Conservation (phyloP, 2,797 vertebrate genomes). For the Sciurus vulgaris region DNA sequence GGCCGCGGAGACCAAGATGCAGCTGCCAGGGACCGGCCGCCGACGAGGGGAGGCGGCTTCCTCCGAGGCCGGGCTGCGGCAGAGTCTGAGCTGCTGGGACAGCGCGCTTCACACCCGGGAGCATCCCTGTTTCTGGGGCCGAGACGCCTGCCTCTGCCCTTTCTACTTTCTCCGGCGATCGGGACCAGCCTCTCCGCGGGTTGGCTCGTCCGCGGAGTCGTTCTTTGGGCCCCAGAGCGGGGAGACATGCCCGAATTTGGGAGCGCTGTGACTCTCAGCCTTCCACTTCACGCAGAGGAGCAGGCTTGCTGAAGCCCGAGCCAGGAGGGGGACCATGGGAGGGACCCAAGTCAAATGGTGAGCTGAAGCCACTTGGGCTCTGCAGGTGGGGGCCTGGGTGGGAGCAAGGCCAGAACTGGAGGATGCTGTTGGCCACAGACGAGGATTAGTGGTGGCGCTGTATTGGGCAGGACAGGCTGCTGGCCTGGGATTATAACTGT, state of each 20-base stretch:
- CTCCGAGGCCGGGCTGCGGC: constrained; percentile 71
- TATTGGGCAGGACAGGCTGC: neutral
- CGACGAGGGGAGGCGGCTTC: constrained; percentile 54
- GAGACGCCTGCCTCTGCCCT: constrained; percentile 43
- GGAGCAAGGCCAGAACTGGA: neutral
- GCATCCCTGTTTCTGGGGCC: neutral
- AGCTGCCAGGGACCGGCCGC: constrained; percentile 76
- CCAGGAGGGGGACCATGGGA: constrained; percentile 90
- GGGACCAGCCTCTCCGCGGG: constrained; percentile 23
- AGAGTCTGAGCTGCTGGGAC: constrained; percentile 41
- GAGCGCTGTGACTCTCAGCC: constrained; percentile 66
- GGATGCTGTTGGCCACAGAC: neutral
- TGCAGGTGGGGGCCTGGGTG: constrained; percentile 17
- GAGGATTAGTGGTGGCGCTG: neutral
- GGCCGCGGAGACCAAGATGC: constrained; percentile 77
- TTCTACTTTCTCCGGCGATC: neutral
- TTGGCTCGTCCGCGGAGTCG: constrained; percentile 44
- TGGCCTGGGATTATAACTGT: neutral
- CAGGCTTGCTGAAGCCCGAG: constrained; percentile 84
- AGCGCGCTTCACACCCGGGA: constrained; percentile 3
- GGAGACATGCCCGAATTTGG: constrained; percentile 78
- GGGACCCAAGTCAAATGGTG: constrained; percentile 95
- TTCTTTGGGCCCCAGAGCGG: constrained; percentile 48
- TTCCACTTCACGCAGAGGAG: constrained; percentile 75
- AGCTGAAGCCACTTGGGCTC: constrained; percentile 76